phyloP scores from a whole-genome alignment of 2,113 vertebrate species.

The Psammodynastes pulverulentus region DNA sequence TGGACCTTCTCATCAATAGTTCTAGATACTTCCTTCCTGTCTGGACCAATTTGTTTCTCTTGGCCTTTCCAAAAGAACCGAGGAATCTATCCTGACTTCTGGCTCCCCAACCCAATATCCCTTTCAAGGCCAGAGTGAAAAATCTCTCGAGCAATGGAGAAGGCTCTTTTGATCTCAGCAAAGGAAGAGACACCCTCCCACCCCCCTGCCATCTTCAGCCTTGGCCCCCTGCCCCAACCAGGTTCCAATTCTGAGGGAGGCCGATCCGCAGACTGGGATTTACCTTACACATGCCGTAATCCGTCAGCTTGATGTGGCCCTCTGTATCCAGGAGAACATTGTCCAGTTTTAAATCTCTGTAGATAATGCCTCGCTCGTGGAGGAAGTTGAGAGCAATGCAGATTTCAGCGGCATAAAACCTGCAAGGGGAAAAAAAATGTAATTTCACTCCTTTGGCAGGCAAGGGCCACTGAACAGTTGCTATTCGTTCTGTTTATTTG shows the following conservation, averaged over 20 bases:
- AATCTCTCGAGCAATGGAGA: background rate
- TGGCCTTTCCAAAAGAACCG: background rate
- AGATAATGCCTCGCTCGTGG: constrained; percentile 97
- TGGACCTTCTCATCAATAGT: background rate
- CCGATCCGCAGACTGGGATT: background rate
- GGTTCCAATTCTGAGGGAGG: background rate
- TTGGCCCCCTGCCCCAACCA: background rate
- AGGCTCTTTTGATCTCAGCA: background rate
- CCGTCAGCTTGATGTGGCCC: constrained; percentile 96
- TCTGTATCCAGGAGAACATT: constrained; percentile 96
- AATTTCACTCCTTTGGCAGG: background rate
- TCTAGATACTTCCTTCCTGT: background rate
- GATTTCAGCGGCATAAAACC: constrained; percentile 98
- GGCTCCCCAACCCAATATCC: background rate
- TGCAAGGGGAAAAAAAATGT: constrained; percentile 57
- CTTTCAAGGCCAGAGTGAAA: no score
- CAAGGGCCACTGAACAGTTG: background rate
- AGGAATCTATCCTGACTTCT: no score
- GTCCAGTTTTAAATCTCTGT: constrained; percentile 95
- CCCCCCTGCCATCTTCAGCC: no score
- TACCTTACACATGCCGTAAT: constrained; percentile 99
- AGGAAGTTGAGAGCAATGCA: constrained; percentile 97
- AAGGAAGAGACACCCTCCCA: no score
- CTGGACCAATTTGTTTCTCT: background rate
- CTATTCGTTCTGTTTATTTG: background rate